These are phyloP conservation scores for Rhadina sibilatrix DNA, from an alignment of 2,113 vertebrate genomes.

Conservation along the genomic window DNA sequence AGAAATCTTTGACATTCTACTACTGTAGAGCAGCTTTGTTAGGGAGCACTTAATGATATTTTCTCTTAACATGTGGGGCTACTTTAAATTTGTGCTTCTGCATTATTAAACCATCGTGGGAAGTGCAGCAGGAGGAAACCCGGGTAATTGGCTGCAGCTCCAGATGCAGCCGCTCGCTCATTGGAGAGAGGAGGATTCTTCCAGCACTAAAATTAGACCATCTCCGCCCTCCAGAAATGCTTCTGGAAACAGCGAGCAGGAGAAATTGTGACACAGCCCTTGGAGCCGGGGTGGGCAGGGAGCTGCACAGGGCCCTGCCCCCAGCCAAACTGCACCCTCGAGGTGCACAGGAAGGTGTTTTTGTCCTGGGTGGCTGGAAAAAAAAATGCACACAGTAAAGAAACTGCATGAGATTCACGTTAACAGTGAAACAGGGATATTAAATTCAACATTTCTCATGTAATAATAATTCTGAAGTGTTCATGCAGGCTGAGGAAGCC, in stretches of 20 bases:
- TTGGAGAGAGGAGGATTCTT: conserved; percentile 47
- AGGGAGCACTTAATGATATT: background rate
- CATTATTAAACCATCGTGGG: conserved; percentile 35
- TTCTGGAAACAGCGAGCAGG: conserved; percentile 59
- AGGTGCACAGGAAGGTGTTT: background rate
- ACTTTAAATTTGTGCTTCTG: conserved; percentile 39
- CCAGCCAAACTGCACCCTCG: accelerated
- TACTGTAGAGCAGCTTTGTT: background rate
- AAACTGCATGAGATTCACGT: background rate
- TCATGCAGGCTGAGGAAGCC: background rate
- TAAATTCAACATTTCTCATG: background rate
- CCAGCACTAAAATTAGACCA: conserved; percentile 51
- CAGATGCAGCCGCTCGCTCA: background rate
- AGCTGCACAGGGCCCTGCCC: background rate
- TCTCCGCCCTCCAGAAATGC: conserved; percentile 58
- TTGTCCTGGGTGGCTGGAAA: background rate
- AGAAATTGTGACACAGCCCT: background rate
- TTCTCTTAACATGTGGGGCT: background rate
- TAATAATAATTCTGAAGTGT: background rate
- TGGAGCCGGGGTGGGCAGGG: background rate
- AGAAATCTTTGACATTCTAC: background rate
- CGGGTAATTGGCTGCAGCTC: conserved; percentile 51
- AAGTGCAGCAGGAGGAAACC: conserved; percentile 31
- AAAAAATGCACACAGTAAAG: background rate
- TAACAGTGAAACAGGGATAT: background rate